Conservation (phyloP, 2,113 vertebrate genomes). For the Geothlypis trichas region DNA sequence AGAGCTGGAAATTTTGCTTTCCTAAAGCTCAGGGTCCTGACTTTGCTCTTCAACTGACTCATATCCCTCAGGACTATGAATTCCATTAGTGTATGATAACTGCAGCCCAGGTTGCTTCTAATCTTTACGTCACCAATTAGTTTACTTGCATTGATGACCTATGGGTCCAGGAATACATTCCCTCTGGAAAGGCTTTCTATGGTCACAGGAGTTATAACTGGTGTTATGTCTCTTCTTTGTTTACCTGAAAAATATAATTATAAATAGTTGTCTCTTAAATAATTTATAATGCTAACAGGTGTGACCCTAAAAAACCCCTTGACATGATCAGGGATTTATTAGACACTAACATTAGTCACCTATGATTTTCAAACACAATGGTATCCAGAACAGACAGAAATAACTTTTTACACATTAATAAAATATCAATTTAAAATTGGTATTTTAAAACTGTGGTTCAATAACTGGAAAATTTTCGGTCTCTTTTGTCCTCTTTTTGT, state of each 20-base stretch:
- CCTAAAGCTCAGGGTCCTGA: neutral
- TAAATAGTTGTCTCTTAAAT: neutral
- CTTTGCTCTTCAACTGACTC: neutral
- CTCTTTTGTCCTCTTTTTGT: neutral
- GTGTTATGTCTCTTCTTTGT: neutral
- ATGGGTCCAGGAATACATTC: neutral
- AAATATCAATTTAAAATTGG: neutral
- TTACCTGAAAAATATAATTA: neutral
- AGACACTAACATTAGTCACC: neutral
- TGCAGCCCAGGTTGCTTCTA: neutral
- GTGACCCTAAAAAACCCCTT: neutral
- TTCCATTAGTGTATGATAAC: neutral
- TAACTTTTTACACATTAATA: neutral
- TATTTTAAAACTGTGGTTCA: neutral
- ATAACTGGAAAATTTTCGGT: neutral
- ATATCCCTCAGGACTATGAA: neutral
- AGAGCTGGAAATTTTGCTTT: neutral
- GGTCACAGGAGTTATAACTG: neutral
- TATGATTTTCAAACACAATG: neutral
- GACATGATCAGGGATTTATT: neutral
- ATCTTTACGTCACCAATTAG: neutral
- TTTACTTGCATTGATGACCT: neutral
- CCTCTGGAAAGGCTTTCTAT: neutral
- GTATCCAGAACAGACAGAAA: neutral
- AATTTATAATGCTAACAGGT: neutral